Conservation (phyloP, 2,797 vertebrate genomes). For the Leuciscus waleckii region DNA sequence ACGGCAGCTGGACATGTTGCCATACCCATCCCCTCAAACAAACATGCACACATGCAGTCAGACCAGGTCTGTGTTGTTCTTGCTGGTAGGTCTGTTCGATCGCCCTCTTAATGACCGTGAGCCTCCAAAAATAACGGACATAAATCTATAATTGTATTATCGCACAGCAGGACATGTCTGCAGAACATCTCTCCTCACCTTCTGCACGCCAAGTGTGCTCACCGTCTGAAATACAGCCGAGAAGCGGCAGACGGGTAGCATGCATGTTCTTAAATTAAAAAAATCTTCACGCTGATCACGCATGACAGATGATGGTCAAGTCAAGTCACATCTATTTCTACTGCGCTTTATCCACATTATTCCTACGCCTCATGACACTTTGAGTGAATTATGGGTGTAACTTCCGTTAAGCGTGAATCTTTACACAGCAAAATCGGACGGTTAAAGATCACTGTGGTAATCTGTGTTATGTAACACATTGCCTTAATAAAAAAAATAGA, state of each 20-base stretch:
- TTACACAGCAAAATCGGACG: no score
- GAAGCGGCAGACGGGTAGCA: background rate
- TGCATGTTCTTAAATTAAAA: background rate
- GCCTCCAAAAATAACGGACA: conserved; percentile 48
- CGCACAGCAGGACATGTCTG: conserved; percentile 51
- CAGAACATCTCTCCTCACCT: conserved; percentile 8
- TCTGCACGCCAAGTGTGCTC: background rate
- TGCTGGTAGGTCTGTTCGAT: conserved; percentile 45
- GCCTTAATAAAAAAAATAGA: no score
- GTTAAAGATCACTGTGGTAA: no score
- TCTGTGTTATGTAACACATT: no score
- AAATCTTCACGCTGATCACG: background rate
- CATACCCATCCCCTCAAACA: background rate
- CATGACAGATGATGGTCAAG: background rate
- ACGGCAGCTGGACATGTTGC: background rate
- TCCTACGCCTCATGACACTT: no score
- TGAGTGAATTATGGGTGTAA: no score
- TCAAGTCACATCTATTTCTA: background rate
- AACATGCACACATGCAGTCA: background rate
- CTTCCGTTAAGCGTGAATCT: no score
- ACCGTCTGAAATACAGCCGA: background rate
- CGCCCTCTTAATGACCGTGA: conserved; percentile 38
- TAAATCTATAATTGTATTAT: conserved; percentile 61
- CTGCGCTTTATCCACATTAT: no score
- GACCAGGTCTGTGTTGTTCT: background rate